Conservation (phyloP, 1,140 invertebrate genomes). For the Trichonephila inaurata region DNA sequence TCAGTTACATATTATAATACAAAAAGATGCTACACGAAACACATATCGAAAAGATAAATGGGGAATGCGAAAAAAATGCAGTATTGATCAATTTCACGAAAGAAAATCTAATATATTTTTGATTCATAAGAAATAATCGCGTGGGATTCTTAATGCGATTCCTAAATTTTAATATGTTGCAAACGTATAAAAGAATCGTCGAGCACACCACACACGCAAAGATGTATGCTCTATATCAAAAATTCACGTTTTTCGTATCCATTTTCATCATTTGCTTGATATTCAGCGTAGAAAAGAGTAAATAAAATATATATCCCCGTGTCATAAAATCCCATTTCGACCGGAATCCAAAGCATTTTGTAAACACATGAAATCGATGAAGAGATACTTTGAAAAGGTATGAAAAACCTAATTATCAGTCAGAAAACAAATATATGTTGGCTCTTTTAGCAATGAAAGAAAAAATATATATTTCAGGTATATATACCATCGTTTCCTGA, state of each 20-base stretch:
- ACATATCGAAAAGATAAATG: background rate
- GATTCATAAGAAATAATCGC: background rate
- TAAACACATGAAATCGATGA: background rate
- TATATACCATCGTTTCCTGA: background rate
- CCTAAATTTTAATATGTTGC: background rate
- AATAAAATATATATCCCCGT: background rate
- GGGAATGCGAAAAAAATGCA: background rate
- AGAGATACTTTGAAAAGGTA: background rate
- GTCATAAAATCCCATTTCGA: background rate
- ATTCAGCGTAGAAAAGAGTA: background rate
- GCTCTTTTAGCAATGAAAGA: background rate
- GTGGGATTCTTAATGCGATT: background rate
- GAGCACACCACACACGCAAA: background rate
- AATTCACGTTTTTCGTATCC: background rate
- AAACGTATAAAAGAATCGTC: background rate
- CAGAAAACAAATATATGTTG: background rate
- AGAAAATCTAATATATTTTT: background rate
- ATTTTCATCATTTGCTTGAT: background rate
- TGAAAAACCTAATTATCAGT: constrained; percentile 13
- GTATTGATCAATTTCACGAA: background rate
- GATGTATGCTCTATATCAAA: background rate
- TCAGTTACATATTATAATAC: background rate
- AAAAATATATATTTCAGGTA: background rate
- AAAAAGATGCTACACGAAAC: background rate
- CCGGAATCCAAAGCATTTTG: background rate